Conservation (phyloP, 1,140 invertebrate genomes). For the Tachypleus tridentatus region DNA sequence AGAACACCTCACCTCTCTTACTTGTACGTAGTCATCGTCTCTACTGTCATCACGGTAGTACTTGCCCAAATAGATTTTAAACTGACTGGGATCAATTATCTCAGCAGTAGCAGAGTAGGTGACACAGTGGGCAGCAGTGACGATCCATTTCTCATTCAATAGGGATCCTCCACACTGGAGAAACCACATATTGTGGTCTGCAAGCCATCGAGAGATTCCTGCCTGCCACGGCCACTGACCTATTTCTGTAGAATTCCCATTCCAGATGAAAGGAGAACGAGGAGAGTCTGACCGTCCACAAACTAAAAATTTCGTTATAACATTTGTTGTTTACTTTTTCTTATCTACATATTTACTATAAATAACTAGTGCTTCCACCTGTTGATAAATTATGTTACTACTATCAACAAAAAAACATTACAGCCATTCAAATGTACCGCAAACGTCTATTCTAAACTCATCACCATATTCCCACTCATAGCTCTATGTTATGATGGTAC, state of each 20-base stretch:
- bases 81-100: constrained; percentile 14
- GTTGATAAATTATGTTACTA: too few relatives aligned
- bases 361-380: too few relatives aligned
- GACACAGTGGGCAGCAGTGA: constrained; percentile 25
- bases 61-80: constrained; percentile 22
- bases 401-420: not conserved
- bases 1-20: constrained; percentile 11
- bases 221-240: constrained; percentile 24
- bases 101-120: constrained; percentile 12
- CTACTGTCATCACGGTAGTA: constrained; percentile 16
- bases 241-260: constrained; percentile 17
- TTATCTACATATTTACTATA: too few relatives aligned
- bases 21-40: constrained; percentile 21
- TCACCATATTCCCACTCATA: too few relatives aligned
- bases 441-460: too few relatives aligned
- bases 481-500: too few relatives aligned
- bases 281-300: constrained; percentile 18
- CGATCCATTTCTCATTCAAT: constrained; percentile 23
- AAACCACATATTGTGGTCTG: constrained; percentile 15
- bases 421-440: too few relatives aligned
- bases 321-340: not conserved
- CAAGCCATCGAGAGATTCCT: constrained; percentile 10
- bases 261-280: constrained; percentile 19
- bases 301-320: constrained; percentile 6
- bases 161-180: constrained; percentile 22